These are phyloP conservation scores for Leptinotarsa rubiginosa DNA, from an alignment of 2,888 invertebrate species.

Conservation along the genomic window DNA sequence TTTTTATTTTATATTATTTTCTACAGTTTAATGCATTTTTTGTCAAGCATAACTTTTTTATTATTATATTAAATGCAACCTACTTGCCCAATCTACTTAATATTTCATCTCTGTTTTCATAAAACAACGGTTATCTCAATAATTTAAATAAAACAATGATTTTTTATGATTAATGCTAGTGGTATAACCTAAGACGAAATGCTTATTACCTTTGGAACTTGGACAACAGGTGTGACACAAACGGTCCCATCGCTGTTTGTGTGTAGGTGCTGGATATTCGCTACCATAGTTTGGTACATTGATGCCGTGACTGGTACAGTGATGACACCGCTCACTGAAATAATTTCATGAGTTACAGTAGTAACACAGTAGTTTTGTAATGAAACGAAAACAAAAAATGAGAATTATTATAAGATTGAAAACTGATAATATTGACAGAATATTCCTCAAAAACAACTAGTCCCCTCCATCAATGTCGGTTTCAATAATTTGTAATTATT, in stretches of 20 bases:
- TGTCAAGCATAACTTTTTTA: no score
- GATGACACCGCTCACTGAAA: slow-evolving; percentile 92
- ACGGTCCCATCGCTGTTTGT: slow-evolving; percentile 82
- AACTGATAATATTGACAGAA: not conserved
- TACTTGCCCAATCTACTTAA: no score
- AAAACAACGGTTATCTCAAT: not conserved
- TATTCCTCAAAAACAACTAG: not conserved
- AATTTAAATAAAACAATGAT: no score
- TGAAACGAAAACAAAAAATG: slow-evolving; percentile 32
- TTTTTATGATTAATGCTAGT: not conserved
- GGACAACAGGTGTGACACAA: slow-evolving; percentile 85
- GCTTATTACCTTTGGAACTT: slow-evolving; percentile 72
- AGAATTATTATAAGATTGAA: not conserved
- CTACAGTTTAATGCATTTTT: no score
- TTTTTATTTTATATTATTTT: no score
- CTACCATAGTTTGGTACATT: slow-evolving; percentile 97
- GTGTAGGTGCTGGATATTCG: slow-evolving; percentile 85
- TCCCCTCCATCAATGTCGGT: not conserved
- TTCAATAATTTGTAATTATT: no score
- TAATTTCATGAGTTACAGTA: slow-evolving; percentile 74
- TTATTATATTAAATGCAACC: no score
- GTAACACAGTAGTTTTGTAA: slow-evolving; percentile 53
- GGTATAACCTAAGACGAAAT: not conserved
- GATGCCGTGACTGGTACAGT: slow-evolving; percentile 94
- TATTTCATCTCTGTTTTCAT: no score